Evolutionary conservation across 2,888 invertebrate species (phyloP).

Genomic region (Antheraea yamamai): DNA sequence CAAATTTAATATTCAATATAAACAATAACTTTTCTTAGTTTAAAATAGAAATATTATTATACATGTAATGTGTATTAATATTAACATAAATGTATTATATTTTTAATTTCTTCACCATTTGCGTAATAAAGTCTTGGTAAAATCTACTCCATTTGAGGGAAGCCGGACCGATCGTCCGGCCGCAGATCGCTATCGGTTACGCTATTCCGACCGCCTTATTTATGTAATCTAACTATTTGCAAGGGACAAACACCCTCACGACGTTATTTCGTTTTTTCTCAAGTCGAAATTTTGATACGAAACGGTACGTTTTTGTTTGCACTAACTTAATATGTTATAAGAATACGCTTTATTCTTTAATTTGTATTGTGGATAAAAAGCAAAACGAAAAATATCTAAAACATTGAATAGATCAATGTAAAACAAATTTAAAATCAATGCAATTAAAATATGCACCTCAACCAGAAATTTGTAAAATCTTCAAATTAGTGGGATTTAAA

Average conservation of each 20-base stretch:
- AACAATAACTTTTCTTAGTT: not conserved
- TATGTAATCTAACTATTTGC: slow-evolving; percentile 81
- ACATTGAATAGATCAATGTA: no score
- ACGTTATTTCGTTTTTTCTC: slow-evolving; percentile 18
- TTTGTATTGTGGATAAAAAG: not conserved
- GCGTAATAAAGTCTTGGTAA: slow-evolving; percentile 58
- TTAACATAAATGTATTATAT: not conserved
- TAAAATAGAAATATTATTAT: not conserved
- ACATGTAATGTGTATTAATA: not conserved
- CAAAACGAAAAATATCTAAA: not conserved
- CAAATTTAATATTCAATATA: not conserved
- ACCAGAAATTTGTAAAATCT: no score
- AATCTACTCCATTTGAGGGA: slow-evolving; percentile 72
- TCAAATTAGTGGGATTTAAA: no score
- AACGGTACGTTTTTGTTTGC: slow-evolving; percentile 18
- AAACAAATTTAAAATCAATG: no score
- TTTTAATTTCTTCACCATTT: slow-evolving; percentile 31
- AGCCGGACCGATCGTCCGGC: slow-evolving; percentile 47
- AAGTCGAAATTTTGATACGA: slow-evolving; percentile 32
- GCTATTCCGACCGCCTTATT: slow-evolving; percentile 76
- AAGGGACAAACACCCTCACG: slow-evolving; percentile 73
- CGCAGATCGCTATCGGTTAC: slow-evolving; percentile 73
- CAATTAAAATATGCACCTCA: no score
- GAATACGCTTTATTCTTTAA: not conserved
- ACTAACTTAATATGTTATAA: not conserved